Evolutionary conservation across 2,888 invertebrate genomes (phyloP), one percentile per base, ranked within the genome.

Genomic region (Callyntrura guangdongensis): DNA sequence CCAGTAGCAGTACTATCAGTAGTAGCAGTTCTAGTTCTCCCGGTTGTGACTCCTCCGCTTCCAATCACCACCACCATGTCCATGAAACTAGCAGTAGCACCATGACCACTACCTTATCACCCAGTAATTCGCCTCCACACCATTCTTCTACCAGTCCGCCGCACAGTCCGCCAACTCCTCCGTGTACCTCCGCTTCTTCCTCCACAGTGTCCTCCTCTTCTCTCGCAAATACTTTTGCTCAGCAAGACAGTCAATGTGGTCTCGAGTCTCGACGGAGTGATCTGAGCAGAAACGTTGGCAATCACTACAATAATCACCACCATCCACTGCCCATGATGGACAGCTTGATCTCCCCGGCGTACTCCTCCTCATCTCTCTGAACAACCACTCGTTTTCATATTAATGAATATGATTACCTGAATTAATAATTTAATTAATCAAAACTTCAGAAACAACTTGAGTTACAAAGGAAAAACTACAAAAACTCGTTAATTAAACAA

Each of bases 171-270:
- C 22, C 85, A 11, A 56, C 77, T 36, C 36, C 36, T 36, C 6
- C 69, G 5, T 17, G 72, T 0, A 67, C 27, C 12, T 20, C 74
- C 27, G 14, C 56, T 5, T 8, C 59, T 61, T 22, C 56, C 67
- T 25, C 36, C 84, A 61, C 8, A 12, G 49, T 8, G 47, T 36
- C 56, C 17, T 36, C 67, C 20, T 49, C 69, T 79, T 20, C 56
- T 6, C 59, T 72, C 14, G 67, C 56, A 22, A 85, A 79, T 49
- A 53, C 91, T 61, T 92, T 91, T 91, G 90, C 92, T 86, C 92
- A 93, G 86, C 92, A 93, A 91, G 93, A 93, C 74, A 93, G 93
- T 86, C 93, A 93, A 53, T 93, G 93, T 77, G 93, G 93, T 22
- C 91, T 93, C 47, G 93, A 93, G 92, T 93, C 93, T 27, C 86